A percentile compares a stretch with the other conserved stretches of the same genome.
Conservation (phyloP, 2,113 vertebrate species). For the Strix uralensis region DNA sequence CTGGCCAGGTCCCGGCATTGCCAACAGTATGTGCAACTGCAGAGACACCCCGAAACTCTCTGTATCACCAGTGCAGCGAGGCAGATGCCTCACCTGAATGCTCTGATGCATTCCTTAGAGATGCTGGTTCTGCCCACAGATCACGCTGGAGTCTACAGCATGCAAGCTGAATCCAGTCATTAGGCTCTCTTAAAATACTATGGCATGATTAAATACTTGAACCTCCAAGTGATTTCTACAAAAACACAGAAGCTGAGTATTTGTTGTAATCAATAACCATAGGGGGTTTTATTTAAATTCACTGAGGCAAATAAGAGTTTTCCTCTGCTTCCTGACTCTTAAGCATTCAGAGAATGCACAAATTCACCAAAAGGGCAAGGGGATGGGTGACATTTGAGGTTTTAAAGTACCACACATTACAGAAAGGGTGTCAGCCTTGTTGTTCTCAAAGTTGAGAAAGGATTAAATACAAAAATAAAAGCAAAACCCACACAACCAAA, state of each 20-base stretch:
- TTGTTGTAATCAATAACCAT: not conserved
- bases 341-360: not conserved
- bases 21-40: not conserved
- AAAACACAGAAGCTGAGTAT: not conserved
- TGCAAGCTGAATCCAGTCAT: not conserved
- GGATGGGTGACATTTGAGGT: not conserved
- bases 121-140: not conserved
- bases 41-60: not conserved
- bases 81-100: not conserved
- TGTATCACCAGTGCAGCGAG: rapidly evolving
- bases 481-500: not conserved
- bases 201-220: not conserved
- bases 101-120: not conserved
- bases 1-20: not conserved
- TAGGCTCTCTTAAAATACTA: not conserved
- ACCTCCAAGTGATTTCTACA: not conserved
- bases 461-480: not conserved
- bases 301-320: not conserved
- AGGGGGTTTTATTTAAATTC: not conserved
- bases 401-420: not conserved
- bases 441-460: not conserved
- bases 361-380: not conserved
- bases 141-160: rapidly evolving
- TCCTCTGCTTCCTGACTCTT: not conserved
- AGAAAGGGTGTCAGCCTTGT: not conserved